These are phyloP conservation scores for Cancer borealis DNA, from an alignment of 2,888 invertebrate genomes.

Conservation along the genomic window DNA sequence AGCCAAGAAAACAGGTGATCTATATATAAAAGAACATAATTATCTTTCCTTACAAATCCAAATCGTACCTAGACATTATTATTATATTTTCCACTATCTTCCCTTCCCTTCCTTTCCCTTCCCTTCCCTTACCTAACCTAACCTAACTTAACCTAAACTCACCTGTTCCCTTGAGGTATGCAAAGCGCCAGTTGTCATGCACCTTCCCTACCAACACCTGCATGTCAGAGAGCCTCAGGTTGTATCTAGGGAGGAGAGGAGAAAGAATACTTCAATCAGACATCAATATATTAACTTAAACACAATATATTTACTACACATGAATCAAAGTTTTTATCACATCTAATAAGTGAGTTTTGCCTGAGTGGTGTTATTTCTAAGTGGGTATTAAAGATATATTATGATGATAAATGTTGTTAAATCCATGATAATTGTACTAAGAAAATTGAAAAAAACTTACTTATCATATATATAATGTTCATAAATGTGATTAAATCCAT, in stretches of 20 bases:
- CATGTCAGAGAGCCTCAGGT: constrained; percentile 87
- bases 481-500: neutral
- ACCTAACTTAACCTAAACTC: neutral
- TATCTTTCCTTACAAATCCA: too few relatives aligned
- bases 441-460: neutral
- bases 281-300: neutral
- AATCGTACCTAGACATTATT: neutral
- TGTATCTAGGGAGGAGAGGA: constrained; percentile 80
- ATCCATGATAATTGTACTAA: neutral
- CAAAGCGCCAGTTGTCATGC: constrained; percentile 93
- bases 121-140: too few relatives aligned
- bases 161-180: constrained; percentile 79
- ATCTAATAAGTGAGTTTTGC: neutral
- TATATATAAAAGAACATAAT: too few relatives aligned
- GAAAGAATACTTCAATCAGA: neutral
- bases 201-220: constrained; percentile 94
- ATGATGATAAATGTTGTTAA: neutral
- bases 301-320: too few relatives aligned
- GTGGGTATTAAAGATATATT: neutral
- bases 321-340: neutral
- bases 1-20: too few relatives aligned
- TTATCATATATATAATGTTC: neutral
- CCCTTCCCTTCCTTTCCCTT: too few relatives aligned
- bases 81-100: neutral
- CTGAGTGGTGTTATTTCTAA: neutral